These are phyloP conservation scores for Drosophila arawakana DNA, from an alignment of 1,140 invertebrate species.

Conservation along the genomic window DNA sequence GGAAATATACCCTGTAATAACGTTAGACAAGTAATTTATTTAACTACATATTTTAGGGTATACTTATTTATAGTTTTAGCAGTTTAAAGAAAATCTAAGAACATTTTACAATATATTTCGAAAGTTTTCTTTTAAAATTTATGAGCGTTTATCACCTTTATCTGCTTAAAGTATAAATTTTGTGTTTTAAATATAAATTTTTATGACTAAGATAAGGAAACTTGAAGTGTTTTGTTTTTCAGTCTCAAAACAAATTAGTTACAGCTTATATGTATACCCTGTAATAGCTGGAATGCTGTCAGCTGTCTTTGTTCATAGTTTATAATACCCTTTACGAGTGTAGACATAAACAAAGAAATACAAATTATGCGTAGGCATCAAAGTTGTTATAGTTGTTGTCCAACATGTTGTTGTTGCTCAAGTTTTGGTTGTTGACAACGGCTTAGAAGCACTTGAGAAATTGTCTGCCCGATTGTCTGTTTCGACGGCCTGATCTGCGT, in stretches of 20 bases:
- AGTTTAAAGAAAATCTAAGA: too few species aligned
- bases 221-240: too few species aligned
- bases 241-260: too few species aligned
- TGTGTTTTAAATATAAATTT: neutral
- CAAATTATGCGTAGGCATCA: constrained; percentile 62
- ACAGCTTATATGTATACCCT: neutral
- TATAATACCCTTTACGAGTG: neutral
- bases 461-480: constrained; percentile 62
- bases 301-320: neutral
- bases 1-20: neutral
- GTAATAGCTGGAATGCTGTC: neutral
- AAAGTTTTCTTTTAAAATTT: neutral
- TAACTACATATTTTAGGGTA: neutral
- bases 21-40: neutral
- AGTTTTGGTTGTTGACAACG: constrained; percentile 40
- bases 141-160: too few species aligned
- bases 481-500: constrained; percentile 56
- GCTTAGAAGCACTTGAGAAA: constrained; percentile 71
- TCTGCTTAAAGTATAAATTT: too few species aligned
- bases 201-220: neutral
- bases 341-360: constrained; percentile 30
- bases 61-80: neutral
- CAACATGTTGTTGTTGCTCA: constrained; percentile 15
- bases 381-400: constrained; percentile 41
- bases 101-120: neutral